phyloP scores from a whole-genome alignment of 1,140 invertebrate genomes.

The Galendromus occidentalis region DNA sequence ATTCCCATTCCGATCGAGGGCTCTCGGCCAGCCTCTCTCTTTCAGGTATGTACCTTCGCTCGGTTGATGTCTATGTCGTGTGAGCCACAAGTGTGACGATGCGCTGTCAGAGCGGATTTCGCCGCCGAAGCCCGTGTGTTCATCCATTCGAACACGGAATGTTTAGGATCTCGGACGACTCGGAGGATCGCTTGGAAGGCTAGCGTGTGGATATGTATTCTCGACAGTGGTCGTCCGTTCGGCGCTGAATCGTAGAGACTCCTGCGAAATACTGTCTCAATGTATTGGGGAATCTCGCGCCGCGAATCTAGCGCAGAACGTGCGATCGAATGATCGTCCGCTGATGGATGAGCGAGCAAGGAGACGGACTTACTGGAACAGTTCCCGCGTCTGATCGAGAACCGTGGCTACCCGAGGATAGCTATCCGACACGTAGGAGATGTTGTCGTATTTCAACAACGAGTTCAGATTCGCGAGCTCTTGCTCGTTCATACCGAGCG shows the following conservation, averaged over 20 bases:
- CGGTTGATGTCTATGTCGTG: slow-evolving; percentile 45
- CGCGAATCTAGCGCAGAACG: background rate
- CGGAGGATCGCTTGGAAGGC: slow-evolving; percentile 60
- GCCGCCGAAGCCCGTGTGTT: slow-evolving; percentile 55
- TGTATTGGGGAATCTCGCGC: background rate
- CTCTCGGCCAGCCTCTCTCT: background rate
- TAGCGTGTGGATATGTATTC: slow-evolving; percentile 66
- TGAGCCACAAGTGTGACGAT: slow-evolving; percentile 62
- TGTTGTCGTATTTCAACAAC: slow-evolving; percentile 44
- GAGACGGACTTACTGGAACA: slow-evolving; percentile 37
- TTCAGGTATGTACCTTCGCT: slow-evolving; percentile 29
- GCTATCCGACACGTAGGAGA: slow-evolving; percentile 51
- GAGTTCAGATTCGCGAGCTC: slow-evolving; percentile 57
- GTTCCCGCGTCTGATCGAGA: slow-evolving; percentile 58
- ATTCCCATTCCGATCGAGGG: background rate
- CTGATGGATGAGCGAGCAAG: slow-evolving; percentile 7
- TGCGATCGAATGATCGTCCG: background rate
- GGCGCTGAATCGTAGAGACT: slow-evolving; percentile 17
- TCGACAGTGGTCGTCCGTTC: slow-evolving; percentile 39
- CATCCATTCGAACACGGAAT: slow-evolving; percentile 45
- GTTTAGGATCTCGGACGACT: slow-evolving; percentile 26
- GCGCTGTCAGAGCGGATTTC: slow-evolving; percentile 60
- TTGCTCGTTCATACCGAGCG: slow-evolving; percentile 74
- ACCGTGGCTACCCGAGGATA: slow-evolving; percentile 56
- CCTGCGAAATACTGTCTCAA: background rate